Base-by-base conservation (phyloP, 1,140 invertebrate genomes). In the Leguminivora glycinivorella region DNA sequence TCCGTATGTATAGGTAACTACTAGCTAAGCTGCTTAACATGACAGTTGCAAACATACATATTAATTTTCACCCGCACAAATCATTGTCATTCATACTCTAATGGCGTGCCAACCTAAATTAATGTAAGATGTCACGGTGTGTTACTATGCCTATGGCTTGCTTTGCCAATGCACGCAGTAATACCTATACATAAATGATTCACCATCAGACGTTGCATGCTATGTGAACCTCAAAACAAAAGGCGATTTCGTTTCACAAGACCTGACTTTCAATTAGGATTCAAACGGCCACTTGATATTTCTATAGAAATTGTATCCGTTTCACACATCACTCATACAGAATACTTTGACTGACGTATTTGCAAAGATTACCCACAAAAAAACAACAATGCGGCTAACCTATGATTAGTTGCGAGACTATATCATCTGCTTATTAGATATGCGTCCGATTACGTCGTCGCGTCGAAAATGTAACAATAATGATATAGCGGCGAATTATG, bases 161-260 rank as follows among this genome's bases (percentile, higher is more conserved):
- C 12, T 63, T 29, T 63, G n/a, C 31, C 58, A 63, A 63, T 29
- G 31, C 58, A 63, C 56, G 31, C n/a, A 26, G 17, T 29, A 19
- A 63, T 26, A 5, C n/a, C 29, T 29, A 63, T 63, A 60, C 9
- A n/a, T 63, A 63, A 63, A n/a, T 34, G 31, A 63, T 63, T 63
- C 58, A 34, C 58, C 58, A 34, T 63, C 58, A 14, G n/a, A 31
- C n/a, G 73, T 72, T 68, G 70, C 72, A 77, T 77, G 75, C 66
- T 71, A 77, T 78, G 80, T 74, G 79, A 84, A 82, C 78, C 72
- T 76, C 29, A 19, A 81, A 78, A 84, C 79, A 84, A 84, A 84
- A 77, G 74, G 52, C 31, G 66, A 72, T 71, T 70, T 52, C 25
- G 71, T 79, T 77, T 72, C 76, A 70, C 75, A 80, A 80, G 24